Percentiles rank a stretch among this genome's conserved stretches.
Conservation (phyloP, 2,113 vertebrate species). For the Lycocorax pyrrhopterus region DNA sequence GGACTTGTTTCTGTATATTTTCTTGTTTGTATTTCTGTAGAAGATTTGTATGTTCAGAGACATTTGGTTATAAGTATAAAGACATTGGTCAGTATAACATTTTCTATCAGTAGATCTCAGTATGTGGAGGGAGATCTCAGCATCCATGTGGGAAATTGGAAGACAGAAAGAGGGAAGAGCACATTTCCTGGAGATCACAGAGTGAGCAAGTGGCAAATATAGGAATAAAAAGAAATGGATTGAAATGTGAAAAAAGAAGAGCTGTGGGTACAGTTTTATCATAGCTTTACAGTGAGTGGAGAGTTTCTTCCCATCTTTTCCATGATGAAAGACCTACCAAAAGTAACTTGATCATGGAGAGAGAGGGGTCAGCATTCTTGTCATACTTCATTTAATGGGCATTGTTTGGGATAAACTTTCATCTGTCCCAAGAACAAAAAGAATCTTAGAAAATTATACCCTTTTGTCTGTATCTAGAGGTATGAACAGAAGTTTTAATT, state of each 20-base stretch:
- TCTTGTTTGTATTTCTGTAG: neutral
- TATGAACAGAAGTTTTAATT: neutral
- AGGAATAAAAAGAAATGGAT: neutral
- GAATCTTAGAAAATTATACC: neutral
- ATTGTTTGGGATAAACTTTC: neutral
- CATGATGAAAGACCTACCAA: neutral
- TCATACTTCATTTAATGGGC: neutral
- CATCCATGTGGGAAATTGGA: neutral
- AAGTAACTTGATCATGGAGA: neutral
- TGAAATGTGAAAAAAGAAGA: neutral
- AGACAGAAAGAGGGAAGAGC: neutral
- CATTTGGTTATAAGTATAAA: neutral
- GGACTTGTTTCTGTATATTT: neutral
- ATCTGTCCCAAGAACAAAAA: neutral
- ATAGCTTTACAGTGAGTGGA: neutral
- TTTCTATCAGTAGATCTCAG: neutral
- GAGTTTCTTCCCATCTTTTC: neutral
- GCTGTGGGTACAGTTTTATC: neutral
- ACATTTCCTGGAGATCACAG: neutral
- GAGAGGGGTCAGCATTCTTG: neutral
- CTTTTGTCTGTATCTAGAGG: neutral
- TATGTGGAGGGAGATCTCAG: neutral
- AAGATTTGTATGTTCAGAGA: neutral
- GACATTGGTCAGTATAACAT: neutral
- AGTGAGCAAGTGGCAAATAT: neutral